Evolutionary conservation across 2,888 invertebrate species (phyloP).

Genomic region (Eustalomyia histrio): DNA sequence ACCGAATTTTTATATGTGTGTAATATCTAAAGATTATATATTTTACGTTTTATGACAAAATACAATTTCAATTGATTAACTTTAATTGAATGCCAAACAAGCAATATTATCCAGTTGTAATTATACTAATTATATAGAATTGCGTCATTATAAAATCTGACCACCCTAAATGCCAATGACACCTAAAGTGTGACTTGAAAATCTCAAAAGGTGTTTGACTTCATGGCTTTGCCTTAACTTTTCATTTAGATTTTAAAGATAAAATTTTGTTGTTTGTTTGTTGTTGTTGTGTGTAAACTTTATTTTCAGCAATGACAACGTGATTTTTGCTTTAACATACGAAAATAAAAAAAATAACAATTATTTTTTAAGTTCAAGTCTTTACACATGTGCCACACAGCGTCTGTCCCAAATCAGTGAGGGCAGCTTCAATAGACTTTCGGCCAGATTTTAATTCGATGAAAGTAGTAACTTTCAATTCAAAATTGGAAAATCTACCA

Average conservation of each 20-base stretch:
- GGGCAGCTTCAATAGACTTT: too few species aligned
- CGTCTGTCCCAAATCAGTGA: background rate
- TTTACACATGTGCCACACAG: slow-evolving; percentile 20
- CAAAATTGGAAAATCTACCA: too few species aligned
- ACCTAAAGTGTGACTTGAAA: slow-evolving; percentile 52
- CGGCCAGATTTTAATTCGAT: too few species aligned
- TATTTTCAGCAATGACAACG: slow-evolving; percentile 39
- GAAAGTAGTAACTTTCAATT: too few species aligned
- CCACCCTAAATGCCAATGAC: slow-evolving; percentile 36
- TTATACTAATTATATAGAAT: too few species aligned
- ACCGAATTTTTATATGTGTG: too few species aligned
- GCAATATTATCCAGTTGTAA: too few species aligned
- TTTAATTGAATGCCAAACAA: too few species aligned
- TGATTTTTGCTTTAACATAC: slow-evolving; percentile 18
- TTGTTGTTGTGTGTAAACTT: slow-evolving; percentile 29
- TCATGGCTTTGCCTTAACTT: slow-evolving; percentile 50
- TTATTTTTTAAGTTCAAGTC: slow-evolving; percentile 55
- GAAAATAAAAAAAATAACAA: slow-evolving; percentile 48
- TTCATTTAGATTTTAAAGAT: slow-evolving; percentile 59
- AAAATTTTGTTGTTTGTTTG: slow-evolving; percentile 37
- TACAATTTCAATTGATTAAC: too few species aligned
- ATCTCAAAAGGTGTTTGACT: slow-evolving; percentile 53
- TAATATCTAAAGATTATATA: too few species aligned
- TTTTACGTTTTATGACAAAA: too few species aligned
- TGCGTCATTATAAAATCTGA: too few species aligned